Evolutionary conservation across 2,888 invertebrate genomes (phyloP).

Genomic region (Suillia variegata): DNA sequence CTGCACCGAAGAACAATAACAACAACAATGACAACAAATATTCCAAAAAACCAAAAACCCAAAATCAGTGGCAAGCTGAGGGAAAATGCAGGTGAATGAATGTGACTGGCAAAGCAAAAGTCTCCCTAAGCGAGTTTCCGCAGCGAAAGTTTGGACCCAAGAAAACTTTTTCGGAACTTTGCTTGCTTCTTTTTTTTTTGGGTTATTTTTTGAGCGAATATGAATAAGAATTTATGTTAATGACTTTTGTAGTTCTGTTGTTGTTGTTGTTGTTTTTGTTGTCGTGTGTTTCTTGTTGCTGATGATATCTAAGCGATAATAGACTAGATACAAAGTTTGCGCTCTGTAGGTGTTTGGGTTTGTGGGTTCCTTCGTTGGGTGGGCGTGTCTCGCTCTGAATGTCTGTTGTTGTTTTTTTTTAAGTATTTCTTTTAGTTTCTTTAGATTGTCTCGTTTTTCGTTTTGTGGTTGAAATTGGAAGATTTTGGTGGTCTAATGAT

Average conservation of each 20-base stretch:
- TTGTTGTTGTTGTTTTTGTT: slow-evolving; percentile 10
- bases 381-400: not conserved
- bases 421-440: too few relatives aligned
- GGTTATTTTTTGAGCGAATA: slow-evolving; percentile 17
- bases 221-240: slow-evolving; percentile 46
- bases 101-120: not conserved
- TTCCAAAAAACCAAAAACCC: too few relatives aligned
- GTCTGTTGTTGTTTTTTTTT: too few relatives aligned
- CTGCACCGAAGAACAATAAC: too few relatives aligned
- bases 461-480: too few relatives aligned
- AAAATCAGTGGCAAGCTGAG: too few relatives aligned
- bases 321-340: not conserved
- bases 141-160: not conserved
- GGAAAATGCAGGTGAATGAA: not conserved
- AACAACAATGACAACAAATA: not conserved
- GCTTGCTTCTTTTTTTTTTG: too few relatives aligned
- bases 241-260: slow-evolving; percentile 35
- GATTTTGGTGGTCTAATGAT: too few relatives aligned
- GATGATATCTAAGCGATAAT: not conserved
- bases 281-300: not conserved
- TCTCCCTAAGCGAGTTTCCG: not conserved
- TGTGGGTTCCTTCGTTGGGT: not conserved
- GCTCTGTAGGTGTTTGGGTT: not conserved
- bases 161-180: not conserved
- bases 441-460: too few relatives aligned